Evolutionary conservation across 2,888 invertebrate genomes (phyloP), one percentile per base, ranked within the genome.

Genomic region (Chrysolina oricalcia): DNA sequence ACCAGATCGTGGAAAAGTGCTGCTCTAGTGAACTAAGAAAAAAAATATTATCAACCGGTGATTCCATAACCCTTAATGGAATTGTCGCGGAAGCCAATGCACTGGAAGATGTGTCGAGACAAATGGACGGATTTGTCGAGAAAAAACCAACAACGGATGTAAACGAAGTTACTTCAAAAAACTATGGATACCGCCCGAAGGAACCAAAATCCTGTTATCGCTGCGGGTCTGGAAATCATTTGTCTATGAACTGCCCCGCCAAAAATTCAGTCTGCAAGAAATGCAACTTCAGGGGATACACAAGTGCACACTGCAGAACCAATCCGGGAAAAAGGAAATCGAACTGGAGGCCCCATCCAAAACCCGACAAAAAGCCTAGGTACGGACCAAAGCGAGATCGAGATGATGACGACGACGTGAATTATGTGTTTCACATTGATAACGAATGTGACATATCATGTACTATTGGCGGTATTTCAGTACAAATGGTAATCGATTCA

Each of bases 1-100:
- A 84, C 43, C 83, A 83, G 74, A 85, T 83, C 27, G 71, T 73
- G 41, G 82, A 81, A 73, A 83, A 82, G 74, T 79, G 82, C 21
- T 59, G n/a, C 8, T 82, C 73, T 62, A 80, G 23, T 21, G 82
- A 81, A 74, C 78, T 81, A 46, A 75, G 73, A 43, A 80, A 82
- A 27, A 82, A 56, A 50, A 81, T 15, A 19, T 80, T 8, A 66
- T 4, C 81, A 0, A 48, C 70, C 35, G 79, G 77, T 41, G 81
- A 80, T 17, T 56, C 63, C 11, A 50, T 75, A 56, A 82, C 78
- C 11, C 70, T 81, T 59, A 67, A 72, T 4, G 46, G 74, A 27
- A 80, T 81, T 21, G 35, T 81, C 10, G 13, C 50, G 6, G 78
- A 77, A 59, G 82, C 81, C 8, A 77, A 79, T 53, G 62, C 80